Base-by-base conservation (phyloP, 92 coral and sea anemone species). In the Metridium senile region DNA sequence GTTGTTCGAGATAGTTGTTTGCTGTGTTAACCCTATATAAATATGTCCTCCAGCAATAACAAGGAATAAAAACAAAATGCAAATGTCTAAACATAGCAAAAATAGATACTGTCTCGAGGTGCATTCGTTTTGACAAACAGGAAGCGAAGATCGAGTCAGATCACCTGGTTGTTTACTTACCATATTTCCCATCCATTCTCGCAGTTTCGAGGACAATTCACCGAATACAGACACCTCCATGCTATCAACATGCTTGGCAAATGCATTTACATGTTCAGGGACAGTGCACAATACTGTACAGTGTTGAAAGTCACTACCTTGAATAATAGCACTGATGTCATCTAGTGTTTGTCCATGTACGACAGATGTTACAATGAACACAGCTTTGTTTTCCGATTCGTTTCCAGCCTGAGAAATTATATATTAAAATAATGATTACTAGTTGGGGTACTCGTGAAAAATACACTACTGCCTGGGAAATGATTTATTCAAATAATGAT, bases 151-250 rank as follows among this genome's bases (percentile, higher is more conserved):
- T n/a, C n/a, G n/a, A n/a, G 7, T 28, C 16, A 26, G 16, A 26
- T 26, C 49, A 4, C 6, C 49, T 39, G 49, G 13, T 13, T 39
- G 6, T 39, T 4, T 25, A 67, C 87, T 70, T 69, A 89, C 99
- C 91, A 81, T 79, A 71, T 95, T 90, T 13, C 97, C 97, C 97
- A 95, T 95, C 99, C 99, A 95, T 59, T 89, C 92, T 61, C 92
- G 68, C 25, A 95, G 87, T 58, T 78, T 89, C 52, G 72, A 72
- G n/a, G 93, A 89, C 46, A 95, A 67, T 53, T 92, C 93, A 18
- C 90, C 96, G 92, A 89, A 95, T 52, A 89, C 76, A 23, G 95
- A 81, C 47, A 70, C 93, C 25, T 92, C 94, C 65, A 74, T 68
- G 19, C 69, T 66, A 43, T 81, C 86, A 23, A 56, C 71, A 26